Evolutionary conservation across 2,888 invertebrate genomes (phyloP).

Genomic region (Melieria picta): DNA sequence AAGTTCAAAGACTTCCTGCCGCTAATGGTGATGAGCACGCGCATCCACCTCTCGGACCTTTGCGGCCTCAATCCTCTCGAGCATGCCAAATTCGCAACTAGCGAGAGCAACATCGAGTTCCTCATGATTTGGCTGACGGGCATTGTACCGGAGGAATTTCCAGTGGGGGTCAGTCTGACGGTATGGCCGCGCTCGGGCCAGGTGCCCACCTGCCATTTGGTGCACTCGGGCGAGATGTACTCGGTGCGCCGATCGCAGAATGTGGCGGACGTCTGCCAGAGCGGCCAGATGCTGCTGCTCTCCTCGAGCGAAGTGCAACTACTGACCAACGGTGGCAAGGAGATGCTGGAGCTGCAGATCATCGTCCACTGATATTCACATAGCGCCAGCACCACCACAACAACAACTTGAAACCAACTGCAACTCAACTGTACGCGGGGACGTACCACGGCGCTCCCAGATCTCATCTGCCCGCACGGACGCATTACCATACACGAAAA

Average conservation of each 20-base stretch:
- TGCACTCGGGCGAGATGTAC: conserved; percentile 54
- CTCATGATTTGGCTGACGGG: conserved; percentile 60
- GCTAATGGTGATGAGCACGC: conserved; percentile 57
- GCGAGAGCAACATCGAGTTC: conserved; percentile 38
- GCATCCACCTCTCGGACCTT: conserved; percentile 47
- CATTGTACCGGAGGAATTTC: conserved; percentile 48
- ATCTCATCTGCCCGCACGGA: no score
- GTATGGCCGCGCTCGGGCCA: conserved; percentile 50
- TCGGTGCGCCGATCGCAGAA: conserved; percentile 52
- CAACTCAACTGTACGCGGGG: no score
- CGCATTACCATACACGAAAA: no score
- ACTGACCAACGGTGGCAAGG: conserved; percentile 50
- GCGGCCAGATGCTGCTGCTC: conserved; percentile 51
- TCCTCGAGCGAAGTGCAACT: conserved; percentile 46
- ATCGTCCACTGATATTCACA: conserved; percentile 43
- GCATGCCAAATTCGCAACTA: background rate
- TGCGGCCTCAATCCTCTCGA: conserved; percentile 22
- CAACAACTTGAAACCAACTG: no score
- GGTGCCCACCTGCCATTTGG: conserved; percentile 48
- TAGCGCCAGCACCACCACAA: no score
- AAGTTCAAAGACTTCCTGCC: conserved; percentile 55
- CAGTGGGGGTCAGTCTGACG: conserved; percentile 51
- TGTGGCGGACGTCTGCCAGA: conserved; percentile 46
- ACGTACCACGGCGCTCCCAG: no score
- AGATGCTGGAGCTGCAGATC: conserved; percentile 54